phyloP scores from a whole-genome alignment of 2,113 vertebrate species.

The Lycocorax pyrrhopterus region DNA sequence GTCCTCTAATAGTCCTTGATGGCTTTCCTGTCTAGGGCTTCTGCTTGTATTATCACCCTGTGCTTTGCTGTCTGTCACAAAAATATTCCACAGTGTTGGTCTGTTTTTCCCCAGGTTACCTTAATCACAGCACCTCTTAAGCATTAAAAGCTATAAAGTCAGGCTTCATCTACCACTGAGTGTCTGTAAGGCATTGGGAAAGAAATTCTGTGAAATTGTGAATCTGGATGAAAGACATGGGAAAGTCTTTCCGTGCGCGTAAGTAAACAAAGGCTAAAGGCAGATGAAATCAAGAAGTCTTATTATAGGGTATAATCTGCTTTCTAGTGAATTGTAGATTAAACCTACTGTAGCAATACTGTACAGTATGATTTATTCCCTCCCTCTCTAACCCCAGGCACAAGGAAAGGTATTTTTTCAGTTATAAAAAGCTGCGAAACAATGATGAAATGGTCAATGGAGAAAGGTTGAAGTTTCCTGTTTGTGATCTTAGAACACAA shows the following conservation, averaged over 20 bases:
- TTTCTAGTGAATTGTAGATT: not conserved
- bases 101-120: not conserved
- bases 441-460: not conserved
- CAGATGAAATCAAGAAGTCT: not conserved
- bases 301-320: not conserved
- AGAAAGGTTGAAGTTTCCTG: not conserved
- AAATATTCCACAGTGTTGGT: not conserved
- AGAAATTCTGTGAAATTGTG: not conserved
- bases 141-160: not conserved
- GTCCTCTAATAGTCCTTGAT: not conserved
- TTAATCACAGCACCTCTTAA: not conserved
- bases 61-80: not conserved
- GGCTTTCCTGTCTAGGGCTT: not conserved
- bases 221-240: not conserved
- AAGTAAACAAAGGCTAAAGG: not conserved
- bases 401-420: not conserved
- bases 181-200: not conserved
- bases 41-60: not conserved
- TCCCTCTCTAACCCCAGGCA: not conserved
- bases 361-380: not conserved
- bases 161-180: not conserved
- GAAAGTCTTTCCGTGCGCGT: rapidly evolving
- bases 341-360: not conserved
- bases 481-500: not conserved
- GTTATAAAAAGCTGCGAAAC: not conserved